These are phyloP conservation scores for Andrena marginata DNA, from an alignment of 2,888 invertebrate genomes.

Conservation along the genomic window DNA sequence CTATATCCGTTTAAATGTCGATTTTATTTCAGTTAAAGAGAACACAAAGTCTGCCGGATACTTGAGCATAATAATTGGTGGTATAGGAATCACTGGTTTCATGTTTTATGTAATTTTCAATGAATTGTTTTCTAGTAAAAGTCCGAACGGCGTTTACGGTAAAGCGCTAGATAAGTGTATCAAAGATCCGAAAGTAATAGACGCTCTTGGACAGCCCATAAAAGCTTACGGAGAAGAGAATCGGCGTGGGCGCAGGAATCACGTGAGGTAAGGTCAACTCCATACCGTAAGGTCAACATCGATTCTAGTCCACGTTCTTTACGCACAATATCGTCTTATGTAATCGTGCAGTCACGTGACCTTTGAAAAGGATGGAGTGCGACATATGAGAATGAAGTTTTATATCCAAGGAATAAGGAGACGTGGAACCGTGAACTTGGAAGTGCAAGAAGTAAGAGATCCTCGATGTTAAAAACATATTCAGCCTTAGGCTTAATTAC, in stretches of 20 bases:
- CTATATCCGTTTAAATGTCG: constrained; percentile 34
- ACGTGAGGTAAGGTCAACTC: constrained; percentile 87
- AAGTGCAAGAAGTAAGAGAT: constrained; percentile 91
- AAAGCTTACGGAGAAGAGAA: constrained; percentile 96
- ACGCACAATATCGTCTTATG: neutral
- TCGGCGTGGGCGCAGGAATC: constrained; percentile 92
- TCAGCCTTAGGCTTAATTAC: neutral
- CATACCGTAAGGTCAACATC: neutral
- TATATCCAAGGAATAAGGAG: constrained; percentile 94
- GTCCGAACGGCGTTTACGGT: constrained; percentile 94
- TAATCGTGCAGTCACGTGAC: constrained; percentile 87
- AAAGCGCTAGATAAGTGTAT: constrained; percentile 92
- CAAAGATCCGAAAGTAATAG: constrained; percentile 91
- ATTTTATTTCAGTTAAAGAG: constrained; percentile 89
- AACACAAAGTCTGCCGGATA: constrained; percentile 96
- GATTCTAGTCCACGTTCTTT: neutral
- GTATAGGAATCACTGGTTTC: constrained; percentile 92
- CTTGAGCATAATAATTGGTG: constrained; percentile 92
- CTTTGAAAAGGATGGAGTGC: constrained; percentile 91
- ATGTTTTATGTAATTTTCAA: constrained; percentile 94
- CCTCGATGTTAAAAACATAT: neutral
- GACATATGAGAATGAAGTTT: constrained; percentile 95
- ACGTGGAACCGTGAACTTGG: constrained; percentile 94
- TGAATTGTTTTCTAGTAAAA: constrained; percentile 95
- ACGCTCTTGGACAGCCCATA: constrained; percentile 95